Evolutionary conservation across 1,140 invertebrate genomes (phyloP).

Genomic region (Triops longicaudatus): DNA sequence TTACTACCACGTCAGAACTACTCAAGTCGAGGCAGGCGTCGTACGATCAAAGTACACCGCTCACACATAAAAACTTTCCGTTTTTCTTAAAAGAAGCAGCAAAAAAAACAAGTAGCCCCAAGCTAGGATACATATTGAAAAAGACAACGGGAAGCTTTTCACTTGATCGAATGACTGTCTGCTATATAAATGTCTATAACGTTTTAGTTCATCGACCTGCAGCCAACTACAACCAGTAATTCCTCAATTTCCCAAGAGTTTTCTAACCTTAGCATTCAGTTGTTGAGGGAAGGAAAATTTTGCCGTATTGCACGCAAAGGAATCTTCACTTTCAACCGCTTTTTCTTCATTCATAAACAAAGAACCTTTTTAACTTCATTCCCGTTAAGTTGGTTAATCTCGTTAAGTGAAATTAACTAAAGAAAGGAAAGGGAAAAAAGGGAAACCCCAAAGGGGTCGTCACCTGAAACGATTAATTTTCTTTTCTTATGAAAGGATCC

Average conservation of each 20-base stretch:
- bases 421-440: not conserved
- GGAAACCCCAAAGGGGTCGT: not conserved
- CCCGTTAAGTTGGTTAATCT: not conserved
- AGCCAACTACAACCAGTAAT: not conserved
- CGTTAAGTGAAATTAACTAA: not conserved
- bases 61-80: too few species aligned
- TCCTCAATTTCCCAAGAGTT: not conserved
- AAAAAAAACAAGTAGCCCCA: not conserved
- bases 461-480: not conserved
- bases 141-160: not conserved
- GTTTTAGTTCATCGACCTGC: constrained; percentile 6
- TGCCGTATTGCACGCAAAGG: not conserved
- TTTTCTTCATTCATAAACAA: too few species aligned
- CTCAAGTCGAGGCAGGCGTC: too few species aligned
- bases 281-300: not conserved
- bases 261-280: not conserved
- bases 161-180: constrained; percentile 12
- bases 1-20: too few species aligned
- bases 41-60: too few species aligned
- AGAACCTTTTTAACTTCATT: too few species aligned
- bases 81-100: not conserved
- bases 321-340: not conserved
- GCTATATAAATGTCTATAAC: not conserved
- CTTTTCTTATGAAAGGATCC: not conserved
- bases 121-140: not conserved